These are phyloP conservation scores for Acromyrmex echinatior DNA, from an alignment of 1,140 invertebrate genomes.

Conservation along the genomic window DNA sequence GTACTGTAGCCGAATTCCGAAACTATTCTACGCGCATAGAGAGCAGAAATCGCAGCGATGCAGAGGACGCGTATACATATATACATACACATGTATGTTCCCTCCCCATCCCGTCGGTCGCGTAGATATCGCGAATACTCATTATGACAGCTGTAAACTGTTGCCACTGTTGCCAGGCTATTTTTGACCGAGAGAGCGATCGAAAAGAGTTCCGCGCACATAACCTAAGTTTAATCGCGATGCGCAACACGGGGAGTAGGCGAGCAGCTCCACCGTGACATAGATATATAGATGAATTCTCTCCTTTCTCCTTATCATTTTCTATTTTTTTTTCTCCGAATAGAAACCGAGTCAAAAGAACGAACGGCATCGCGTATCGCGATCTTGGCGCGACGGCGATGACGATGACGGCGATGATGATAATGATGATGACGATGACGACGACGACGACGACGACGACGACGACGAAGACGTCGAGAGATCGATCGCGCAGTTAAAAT, in stretches of 20 bases:
- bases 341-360: background rate
- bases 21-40: background rate
- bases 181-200: constrained; percentile 23
- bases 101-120: background rate
- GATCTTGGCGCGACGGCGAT: background rate
- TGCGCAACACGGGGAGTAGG: background rate
- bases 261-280: too few relatives aligned
- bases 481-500: constrained; percentile 12
- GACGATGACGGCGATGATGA: background rate
- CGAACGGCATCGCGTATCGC: background rate
- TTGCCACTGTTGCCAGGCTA: constrained; percentile 24
- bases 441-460: background rate
- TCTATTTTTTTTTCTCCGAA: background rate
- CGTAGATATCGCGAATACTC: background rate
- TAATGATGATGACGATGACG: too few relatives aligned
- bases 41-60: too few relatives aligned
- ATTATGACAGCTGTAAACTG: constrained; percentile 50
- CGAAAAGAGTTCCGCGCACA: constrained; percentile 16
- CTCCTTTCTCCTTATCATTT: too few relatives aligned
- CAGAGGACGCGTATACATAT: too few relatives aligned
- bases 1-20: background rate
- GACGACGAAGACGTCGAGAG: background rate
- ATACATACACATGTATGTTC: background rate
- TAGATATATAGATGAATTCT: background rate
- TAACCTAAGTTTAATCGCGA: constrained; percentile 53